Conservation (phyloP, 2,888 invertebrate genomes). For the Calliphora vomitoria region DNA sequence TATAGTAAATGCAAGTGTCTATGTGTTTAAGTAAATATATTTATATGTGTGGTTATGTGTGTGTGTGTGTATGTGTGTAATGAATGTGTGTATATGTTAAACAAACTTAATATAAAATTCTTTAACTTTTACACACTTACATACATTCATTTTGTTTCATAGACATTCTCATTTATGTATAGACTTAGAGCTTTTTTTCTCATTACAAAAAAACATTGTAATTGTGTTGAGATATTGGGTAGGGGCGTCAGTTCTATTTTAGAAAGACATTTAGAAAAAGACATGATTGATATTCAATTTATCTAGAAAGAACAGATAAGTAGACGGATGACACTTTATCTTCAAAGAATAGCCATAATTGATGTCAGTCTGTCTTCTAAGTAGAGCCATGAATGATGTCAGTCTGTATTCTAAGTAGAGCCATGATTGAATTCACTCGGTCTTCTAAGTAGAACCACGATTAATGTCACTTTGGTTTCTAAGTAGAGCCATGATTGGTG, state of each 20-base stretch:
- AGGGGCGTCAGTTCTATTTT: not conserved
- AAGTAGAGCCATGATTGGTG: no score
- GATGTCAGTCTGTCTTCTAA: no score
- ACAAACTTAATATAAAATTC: constrained; percentile 63
- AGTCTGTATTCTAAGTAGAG: no score
- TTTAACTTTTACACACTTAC: constrained; percentile 50
- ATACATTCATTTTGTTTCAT: constrained; percentile 44
- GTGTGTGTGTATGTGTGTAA: constrained; percentile 10
- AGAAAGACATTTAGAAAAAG: no score
- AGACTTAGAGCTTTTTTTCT: constrained; percentile 45
- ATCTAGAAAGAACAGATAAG: no score
- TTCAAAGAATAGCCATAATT: no score
- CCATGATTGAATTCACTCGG: no score
- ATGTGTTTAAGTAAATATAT: not conserved
- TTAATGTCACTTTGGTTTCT: no score
- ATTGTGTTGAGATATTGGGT: constrained; percentile 8
- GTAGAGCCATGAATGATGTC: no score
- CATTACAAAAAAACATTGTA: constrained; percentile 15
- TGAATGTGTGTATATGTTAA: constrained; percentile 44
- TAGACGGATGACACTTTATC: no score
- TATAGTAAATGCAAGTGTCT: constrained; percentile 3
- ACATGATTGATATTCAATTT: no score
- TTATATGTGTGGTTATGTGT: not conserved
- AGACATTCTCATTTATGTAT: constrained; percentile 37
- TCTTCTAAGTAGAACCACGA: no score